Conservation (phyloP, 2,113 vertebrate species). For the Archocentrus centrarchus region DNA sequence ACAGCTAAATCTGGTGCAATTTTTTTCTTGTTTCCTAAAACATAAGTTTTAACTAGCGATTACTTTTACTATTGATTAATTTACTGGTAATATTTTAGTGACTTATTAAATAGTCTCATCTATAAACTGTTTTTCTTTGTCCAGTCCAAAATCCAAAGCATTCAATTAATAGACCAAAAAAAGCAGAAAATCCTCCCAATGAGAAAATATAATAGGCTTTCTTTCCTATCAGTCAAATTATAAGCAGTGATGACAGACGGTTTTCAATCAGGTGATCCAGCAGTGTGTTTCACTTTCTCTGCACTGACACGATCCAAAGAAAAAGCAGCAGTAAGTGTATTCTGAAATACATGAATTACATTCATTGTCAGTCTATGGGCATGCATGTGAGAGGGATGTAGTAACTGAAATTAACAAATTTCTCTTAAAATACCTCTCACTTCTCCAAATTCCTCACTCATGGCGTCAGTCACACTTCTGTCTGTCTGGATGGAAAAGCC, state of each 20-base stretch:
- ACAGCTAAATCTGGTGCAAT: not conserved
- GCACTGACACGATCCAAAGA: not conserved
- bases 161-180: not conserved
- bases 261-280: not conserved
- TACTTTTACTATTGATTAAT: not conserved
- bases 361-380: not conserved
- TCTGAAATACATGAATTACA: not conserved
- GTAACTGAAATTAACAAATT: conserved; percentile 7
- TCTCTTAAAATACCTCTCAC: conserved; percentile 17
- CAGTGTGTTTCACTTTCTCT: not conserved
- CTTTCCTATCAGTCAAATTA: not conserved
- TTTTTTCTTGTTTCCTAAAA: not conserved
- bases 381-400: not conserved
- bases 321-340: not conserved
- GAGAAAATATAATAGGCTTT: not conserved
- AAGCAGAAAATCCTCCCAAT: not conserved
- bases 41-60: not conserved
- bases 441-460: conserved; percentile 12
- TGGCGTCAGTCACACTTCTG: conserved; percentile 2
- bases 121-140: not conserved
- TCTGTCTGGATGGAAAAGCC: conserved; percentile 4
- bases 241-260: not conserved
- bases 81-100: not conserved
- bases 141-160: not conserved
- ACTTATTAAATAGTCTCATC: not conserved